Conservation (phyloP, 2,113 vertebrate genomes). For the Eolophus roseicapilla region DNA sequence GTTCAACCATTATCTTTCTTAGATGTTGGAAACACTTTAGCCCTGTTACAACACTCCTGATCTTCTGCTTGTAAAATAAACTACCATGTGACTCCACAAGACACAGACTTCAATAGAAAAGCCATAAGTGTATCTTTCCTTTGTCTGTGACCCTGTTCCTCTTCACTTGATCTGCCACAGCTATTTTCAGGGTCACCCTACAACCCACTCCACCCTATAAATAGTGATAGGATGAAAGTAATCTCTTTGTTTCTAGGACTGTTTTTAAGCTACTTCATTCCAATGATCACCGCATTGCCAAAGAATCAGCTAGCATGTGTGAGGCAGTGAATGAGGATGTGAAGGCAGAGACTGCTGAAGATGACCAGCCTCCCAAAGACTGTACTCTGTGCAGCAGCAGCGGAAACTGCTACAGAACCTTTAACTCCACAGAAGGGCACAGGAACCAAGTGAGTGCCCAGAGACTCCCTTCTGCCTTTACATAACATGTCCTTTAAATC, state of each 20-base stretch:
- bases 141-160: background rate
- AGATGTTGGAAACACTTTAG: background rate
- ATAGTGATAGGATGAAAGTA: background rate
- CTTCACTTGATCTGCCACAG: background rate
- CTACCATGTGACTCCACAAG: background rate
- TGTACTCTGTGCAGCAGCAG: background rate
- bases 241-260: background rate
- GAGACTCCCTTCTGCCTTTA: background rate
- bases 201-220: background rate
- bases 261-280: background rate
- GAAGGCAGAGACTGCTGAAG: background rate
- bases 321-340: background rate
- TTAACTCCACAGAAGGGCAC: background rate
- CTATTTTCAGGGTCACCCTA: background rate
- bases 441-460: background rate
- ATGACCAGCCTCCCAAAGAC: background rate
- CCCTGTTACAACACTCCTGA: background rate
- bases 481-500: fast-evolving
- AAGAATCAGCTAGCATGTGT: background rate
- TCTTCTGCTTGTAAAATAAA: background rate
- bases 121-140: background rate
- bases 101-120: background rate
- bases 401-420: background rate
- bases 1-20: background rate
- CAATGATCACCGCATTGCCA: background rate